Conservation (phyloP, 2,888 invertebrate species). For the Euplexia lucipara region DNA sequence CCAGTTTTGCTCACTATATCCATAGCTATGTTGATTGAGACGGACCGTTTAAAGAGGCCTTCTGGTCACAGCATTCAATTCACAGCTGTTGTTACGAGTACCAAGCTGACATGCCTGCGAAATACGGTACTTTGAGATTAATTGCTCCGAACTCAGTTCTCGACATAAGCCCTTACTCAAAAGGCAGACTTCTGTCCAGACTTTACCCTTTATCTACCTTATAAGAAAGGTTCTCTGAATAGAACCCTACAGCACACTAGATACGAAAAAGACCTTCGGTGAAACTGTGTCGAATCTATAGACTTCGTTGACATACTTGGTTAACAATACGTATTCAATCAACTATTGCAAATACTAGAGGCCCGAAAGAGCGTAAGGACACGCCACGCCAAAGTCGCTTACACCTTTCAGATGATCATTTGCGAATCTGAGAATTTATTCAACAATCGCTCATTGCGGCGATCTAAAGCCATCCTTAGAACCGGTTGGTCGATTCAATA, state of each 20-base stretch:
- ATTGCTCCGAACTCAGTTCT: conserved; percentile 5
- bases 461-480: conserved; percentile 70
- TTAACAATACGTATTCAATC: conserved; percentile 50
- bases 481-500: conserved; percentile 70
- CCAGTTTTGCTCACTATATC: not conserved
- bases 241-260: not conserved
- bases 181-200: conserved; percentile 2
- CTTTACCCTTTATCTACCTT: conserved; percentile 29
- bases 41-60: not conserved
- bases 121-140: conserved; percentile 17
- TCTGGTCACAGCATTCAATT: conserved; percentile 7
- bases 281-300: conserved; percentile 20
- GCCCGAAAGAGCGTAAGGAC: conserved; percentile 9
- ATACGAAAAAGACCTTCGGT: conserved; percentile 15
- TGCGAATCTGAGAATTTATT: conserved; percentile 22
- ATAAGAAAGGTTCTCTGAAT: conserved; percentile 5
- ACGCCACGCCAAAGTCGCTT: not conserved
- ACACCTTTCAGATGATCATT: conserved; percentile 3
- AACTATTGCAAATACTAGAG: conserved; percentile 2
- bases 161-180: conserved; percentile 14
- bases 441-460: conserved; percentile 37
- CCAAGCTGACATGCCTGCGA: conserved; percentile 8
- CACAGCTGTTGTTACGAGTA: not conserved
- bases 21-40: conserved; percentile 3
- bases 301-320: conserved; percentile 39